A percentile compares a stretch with the other conserved stretches of the same genome.
phyloP scores from a whole-genome alignment of 2,888 invertebrate species.

The Brachypterus glaber region DNA sequence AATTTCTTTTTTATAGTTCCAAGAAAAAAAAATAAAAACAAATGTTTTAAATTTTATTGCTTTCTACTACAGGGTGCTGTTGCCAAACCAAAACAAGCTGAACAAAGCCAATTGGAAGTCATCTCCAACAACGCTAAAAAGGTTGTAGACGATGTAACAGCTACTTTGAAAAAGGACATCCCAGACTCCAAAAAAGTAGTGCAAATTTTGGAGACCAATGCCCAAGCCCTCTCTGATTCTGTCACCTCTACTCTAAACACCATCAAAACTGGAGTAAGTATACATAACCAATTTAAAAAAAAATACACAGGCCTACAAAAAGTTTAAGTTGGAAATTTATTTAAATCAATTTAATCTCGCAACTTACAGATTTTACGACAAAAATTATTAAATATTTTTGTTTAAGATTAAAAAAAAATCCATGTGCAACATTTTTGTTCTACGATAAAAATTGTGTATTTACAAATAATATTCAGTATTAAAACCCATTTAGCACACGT shows the following conservation, averaged over 20 bases:
- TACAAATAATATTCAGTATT: too few species aligned
- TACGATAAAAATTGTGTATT: too few species aligned
- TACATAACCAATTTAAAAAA: too few species aligned
- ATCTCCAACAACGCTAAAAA: slow-evolving; percentile 24
- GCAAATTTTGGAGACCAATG: slow-evolving; percentile 27
- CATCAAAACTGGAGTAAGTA: slow-evolving; percentile 30
- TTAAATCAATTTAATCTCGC: background rate
- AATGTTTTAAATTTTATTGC: too few species aligned
- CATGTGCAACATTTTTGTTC: too few species aligned
- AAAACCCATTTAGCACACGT: too few species aligned
- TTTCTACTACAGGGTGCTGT: too few species aligned
- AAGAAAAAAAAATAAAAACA: too few species aligned
- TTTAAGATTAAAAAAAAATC: too few species aligned
- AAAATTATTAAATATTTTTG: background rate
- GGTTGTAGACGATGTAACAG: slow-evolving; percentile 27
- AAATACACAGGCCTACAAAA: background rate
- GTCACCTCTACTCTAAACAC: slow-evolving; percentile 29
- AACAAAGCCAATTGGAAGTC: slow-evolving; percentile 25
- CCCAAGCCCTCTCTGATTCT: slow-evolving; percentile 30
- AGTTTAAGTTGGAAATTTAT: background rate
- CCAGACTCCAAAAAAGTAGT: slow-evolving; percentile 31
- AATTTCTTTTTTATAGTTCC: too few species aligned
- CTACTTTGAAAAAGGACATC: slow-evolving; percentile 25
- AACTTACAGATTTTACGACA: background rate
- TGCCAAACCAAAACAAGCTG: slow-evolving; percentile 23